A percentile compares a stretch with the other conserved stretches of the same genome.
Conservation (phyloP, 2,888 invertebrate species). For the Athalia rosae region DNA sequence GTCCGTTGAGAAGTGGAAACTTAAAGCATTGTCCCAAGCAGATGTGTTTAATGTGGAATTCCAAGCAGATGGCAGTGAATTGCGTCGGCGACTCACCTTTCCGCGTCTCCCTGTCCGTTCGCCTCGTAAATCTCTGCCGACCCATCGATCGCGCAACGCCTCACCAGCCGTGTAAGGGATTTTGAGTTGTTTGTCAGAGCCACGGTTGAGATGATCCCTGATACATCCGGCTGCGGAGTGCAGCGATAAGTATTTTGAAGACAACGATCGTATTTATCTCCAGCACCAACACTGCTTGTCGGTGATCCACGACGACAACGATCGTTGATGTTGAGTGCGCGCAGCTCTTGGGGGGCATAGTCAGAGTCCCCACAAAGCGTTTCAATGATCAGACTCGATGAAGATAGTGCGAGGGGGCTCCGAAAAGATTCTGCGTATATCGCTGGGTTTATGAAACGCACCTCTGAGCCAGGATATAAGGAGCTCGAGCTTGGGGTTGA, state of each 20-base stretch:
- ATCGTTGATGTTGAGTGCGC: constrained; percentile 33
- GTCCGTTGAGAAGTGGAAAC: constrained; percentile 55
- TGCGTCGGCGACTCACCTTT: constrained; percentile 68
- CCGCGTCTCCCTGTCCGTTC: constrained; percentile 73
- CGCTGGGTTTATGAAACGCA: constrained; percentile 78
- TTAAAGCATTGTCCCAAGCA: constrained; percentile 48
- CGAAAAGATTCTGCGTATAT: constrained; percentile 76
- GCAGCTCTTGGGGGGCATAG: constrained; percentile 53
- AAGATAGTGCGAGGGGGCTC: constrained; percentile 58
- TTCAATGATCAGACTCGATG: constrained; percentile 52
- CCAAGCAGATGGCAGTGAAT: not conserved
- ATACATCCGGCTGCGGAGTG: constrained; percentile 51
- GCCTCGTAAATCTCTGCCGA: constrained; percentile 70
- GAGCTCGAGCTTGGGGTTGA: not conserved
- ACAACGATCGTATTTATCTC: constrained; percentile 47
- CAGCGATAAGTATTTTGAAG: constrained; percentile 59
- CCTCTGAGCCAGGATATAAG: constrained; percentile 51
- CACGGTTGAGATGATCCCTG: constrained; percentile 50
- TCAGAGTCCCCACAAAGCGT: constrained; percentile 62
- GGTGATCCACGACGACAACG: constrained; percentile 16
- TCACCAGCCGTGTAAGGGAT: constrained; percentile 51
- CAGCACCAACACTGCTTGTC: constrained; percentile 6
- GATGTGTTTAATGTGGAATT: not conserved
- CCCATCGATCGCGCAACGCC: constrained; percentile 54
- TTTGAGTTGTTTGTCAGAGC: constrained; percentile 50